Base-by-base conservation (phyloP, 92 coral and sea anemone species). In the Epizoanthus fatuus region DNA sequence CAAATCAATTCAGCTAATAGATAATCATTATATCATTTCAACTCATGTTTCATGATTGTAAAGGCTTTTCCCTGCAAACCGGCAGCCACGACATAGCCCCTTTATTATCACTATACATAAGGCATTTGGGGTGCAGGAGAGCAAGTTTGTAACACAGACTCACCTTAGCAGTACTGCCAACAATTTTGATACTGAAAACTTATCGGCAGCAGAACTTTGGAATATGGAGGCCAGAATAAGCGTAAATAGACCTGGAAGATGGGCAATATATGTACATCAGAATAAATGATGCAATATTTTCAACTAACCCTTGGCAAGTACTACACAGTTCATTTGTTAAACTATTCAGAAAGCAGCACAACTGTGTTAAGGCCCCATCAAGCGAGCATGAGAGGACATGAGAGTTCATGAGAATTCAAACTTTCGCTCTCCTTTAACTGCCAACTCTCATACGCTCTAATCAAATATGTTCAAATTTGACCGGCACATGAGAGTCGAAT, bases 151-250 rank as follows among this genome's bases (percentile, higher is more conserved):
- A n/a, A 75, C 14, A 49, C 16, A 53, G 19, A 22, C 63, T 10
- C 49, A 96, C 99, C 99, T 95, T 65, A 93, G n/a, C 39, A 96
- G 53, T 62, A 96, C 99, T 81, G 98, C 97, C 59, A 93, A 49
- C 44, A 91, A 88, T 77, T 96, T 96, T 17, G 99, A 92, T 9
- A 90, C 45, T 12, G 99, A 81, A 59, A 95, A 95, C 75, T 84
- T 91, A 74, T 96, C 99, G 13, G 91, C 74, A 32, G 96, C 51
- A 17, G 99, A 94, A 84, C 99, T 95, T 90, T 91, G 93, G 83
- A 96, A 96, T 17, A 93, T 77, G 3, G 98, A 87, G 9, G 97
- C 99, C 64, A 96, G 87, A 8, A 96, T 85, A 19, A 96, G 94
- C 5, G 99, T 96, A 67, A 96, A 96, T 54, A 96, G 72, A 74